phyloP scores from a whole-genome alignment of 2,888 invertebrate species.

The Nomada flava region DNA sequence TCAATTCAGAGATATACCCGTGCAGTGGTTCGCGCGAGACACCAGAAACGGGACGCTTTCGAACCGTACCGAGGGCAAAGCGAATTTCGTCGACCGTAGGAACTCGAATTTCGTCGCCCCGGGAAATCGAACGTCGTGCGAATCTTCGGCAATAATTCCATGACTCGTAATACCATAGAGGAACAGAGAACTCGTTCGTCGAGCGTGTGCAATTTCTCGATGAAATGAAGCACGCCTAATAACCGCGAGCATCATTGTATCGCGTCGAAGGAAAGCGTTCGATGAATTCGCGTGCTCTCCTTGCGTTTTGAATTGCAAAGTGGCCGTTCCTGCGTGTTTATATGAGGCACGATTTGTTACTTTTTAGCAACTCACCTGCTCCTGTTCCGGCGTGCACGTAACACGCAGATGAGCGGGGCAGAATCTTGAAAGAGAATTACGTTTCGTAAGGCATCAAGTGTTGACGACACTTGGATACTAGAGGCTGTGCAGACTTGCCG shows the following conservation, averaged over 20 bases:
- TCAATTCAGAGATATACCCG: background rate
- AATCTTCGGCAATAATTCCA: constrained; percentile 9
- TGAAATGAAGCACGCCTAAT: constrained; percentile 28
- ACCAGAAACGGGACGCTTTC: background rate
- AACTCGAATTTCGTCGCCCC: constrained; percentile 38
- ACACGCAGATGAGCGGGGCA: background rate
- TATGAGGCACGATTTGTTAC: constrained; percentile 5
- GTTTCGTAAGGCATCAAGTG: background rate
- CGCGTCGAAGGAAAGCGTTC: constrained; percentile 16
- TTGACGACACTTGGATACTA: background rate
- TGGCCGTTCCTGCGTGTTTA: background rate
- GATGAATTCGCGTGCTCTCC: constrained; percentile 7
- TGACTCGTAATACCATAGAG: constrained; percentile 24
- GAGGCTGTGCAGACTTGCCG: too few species aligned
- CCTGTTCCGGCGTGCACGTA: background rate
- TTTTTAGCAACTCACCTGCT: background rate
- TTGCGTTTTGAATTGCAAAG: constrained; percentile 20
- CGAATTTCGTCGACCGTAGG: background rate
- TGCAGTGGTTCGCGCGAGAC: constrained; percentile 17
- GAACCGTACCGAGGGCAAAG: too few species aligned
- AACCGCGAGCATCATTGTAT: constrained; percentile 22
- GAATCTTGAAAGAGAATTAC: background rate
- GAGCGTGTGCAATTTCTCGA: constrained; percentile 26
- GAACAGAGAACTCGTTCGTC: background rate
- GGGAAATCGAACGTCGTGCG: constrained; percentile 8